These are phyloP conservation scores for Megathymus violae DNA, from an alignment of 1,140 invertebrate genomes.

Conservation along the genomic window DNA sequence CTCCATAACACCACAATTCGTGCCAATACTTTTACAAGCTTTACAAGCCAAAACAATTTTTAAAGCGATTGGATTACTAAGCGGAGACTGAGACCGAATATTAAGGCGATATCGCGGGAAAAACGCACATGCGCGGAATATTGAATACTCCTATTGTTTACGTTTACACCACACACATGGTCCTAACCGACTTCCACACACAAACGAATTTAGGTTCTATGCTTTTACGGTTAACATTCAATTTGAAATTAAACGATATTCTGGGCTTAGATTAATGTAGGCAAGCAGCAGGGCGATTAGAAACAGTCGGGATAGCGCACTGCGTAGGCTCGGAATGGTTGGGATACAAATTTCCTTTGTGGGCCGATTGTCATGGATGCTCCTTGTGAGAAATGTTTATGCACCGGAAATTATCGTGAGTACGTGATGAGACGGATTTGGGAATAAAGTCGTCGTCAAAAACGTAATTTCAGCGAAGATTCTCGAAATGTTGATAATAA, in stretches of 20 bases:
- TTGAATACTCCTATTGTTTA: constrained; percentile 58
- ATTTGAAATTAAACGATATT: constrained; percentile 26
- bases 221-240: constrained; percentile 23
- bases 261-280: neutral
- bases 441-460: neutral
- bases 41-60: constrained; percentile 40
- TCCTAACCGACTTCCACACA: neutral
- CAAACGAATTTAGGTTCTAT: constrained; percentile 38
- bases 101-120: constrained; percentile 66
- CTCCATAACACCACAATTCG: neutral
- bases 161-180: constrained; percentile 9
- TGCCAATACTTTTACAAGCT: constrained; percentile 23
- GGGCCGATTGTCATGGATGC: constrained; percentile 51
- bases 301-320: constrained; percentile 19
- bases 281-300: neutral
- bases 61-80: constrained; percentile 44
- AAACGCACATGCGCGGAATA: constrained; percentile 55
- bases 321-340: constrained; percentile 45
- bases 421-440: constrained; percentile 23
- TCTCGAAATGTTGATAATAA: too few species aligned
- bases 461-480: too few species aligned
- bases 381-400: constrained; percentile 44
- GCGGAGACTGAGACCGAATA: constrained; percentile 58
- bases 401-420: constrained; percentile 47
- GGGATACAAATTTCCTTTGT: constrained; percentile 67